A percentile compares a stretch with the other conserved stretches of the same genome.
Conservation (phyloP, 2,113 vertebrate species). For the Ciconia boyciana region DNA sequence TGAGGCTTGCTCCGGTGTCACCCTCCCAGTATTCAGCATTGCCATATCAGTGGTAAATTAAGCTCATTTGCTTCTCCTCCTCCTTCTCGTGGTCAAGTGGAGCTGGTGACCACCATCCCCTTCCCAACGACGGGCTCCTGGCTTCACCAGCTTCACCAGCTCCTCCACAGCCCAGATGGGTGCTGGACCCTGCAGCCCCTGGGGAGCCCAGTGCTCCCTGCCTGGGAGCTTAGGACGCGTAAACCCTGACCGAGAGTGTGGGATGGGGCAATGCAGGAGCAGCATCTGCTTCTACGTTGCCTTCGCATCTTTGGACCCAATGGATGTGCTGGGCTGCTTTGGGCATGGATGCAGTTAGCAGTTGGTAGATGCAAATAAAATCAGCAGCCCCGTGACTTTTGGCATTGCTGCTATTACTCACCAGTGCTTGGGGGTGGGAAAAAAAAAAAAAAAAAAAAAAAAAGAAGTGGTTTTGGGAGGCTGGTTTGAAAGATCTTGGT, state of each 20-base stretch:
- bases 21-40: background rate
- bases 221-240: background rate
- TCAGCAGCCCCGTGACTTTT: background rate
- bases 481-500: background rate
- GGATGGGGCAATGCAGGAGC: background rate
- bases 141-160: background rate
- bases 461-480: background rate
- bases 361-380: background rate
- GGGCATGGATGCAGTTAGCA: background rate
- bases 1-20: rapidly evolving
- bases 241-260: background rate
- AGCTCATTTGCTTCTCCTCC: background rate
- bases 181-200: background rate
- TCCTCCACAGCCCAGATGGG: rapidly evolving
- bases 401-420: background rate
- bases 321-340: background rate
- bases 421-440: background rate
- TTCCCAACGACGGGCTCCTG: background rate
- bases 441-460: background rate
- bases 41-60: background rate
- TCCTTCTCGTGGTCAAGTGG: background rate
- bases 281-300: background rate
- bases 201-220: background rate
- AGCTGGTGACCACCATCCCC: background rate
- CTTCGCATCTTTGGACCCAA: rapidly evolving